Conservation (phyloP, 2,113 vertebrate genomes). For the Puntigrus tetrazona region DNA sequence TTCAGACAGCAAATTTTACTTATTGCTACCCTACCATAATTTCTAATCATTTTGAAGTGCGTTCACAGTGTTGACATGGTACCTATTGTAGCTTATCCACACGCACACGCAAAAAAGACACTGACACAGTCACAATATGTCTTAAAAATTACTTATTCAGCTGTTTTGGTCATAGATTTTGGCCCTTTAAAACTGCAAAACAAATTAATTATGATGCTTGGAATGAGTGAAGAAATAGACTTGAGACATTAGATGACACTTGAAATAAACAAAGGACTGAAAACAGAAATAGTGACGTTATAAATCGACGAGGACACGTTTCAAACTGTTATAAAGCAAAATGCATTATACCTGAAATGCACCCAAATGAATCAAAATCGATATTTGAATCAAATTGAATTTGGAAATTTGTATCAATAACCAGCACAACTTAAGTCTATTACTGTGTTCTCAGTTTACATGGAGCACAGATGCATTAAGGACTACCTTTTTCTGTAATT, state of each 20-base stretch:
- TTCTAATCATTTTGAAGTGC: no score
- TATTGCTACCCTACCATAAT: no score
- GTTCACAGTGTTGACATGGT: no score
- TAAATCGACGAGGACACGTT: neutral
- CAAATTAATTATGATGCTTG: neutral
- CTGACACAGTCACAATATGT: no score
- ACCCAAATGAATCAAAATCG: neutral
- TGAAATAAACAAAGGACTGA: neutral
- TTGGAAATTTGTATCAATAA: neutral
- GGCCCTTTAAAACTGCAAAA: neutral
- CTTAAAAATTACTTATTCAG: neutral
- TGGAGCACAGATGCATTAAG: neutral
- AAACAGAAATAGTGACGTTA: neutral
- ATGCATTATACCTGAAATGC: neutral
- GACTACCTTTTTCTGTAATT: conserved; percentile 16
- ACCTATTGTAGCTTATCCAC: no score
- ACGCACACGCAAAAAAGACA: no score
- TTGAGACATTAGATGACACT: neutral
- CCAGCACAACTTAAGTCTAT: neutral
- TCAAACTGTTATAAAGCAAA: neutral
- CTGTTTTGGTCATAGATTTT: neutral
- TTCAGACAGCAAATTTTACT: neutral
- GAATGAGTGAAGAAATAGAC: neutral
- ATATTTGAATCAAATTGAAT: neutral
- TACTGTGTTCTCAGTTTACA: neutral